A percentile compares a stretch with the other conserved stretches of the same genome.
These are phyloP conservation scores for Lycocerus yunnanus DNA, from an alignment of 2,888 invertebrate species.

Conservation along the genomic window DNA sequence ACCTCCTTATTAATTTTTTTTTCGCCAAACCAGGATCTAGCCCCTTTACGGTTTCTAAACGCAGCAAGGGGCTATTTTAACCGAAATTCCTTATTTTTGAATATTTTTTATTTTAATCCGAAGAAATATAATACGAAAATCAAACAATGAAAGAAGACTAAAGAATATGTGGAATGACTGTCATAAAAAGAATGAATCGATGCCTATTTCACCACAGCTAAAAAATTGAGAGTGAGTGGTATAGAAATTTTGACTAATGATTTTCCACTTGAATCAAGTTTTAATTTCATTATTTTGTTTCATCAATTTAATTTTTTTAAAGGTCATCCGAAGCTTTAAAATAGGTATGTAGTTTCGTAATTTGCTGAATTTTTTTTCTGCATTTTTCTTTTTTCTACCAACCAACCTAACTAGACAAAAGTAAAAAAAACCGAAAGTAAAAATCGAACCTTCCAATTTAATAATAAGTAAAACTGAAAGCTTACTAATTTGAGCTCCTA, in stretches of 20 bases:
- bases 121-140: background rate
- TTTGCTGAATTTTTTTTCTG: background rate
- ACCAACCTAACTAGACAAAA: background rate
- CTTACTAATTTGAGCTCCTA: background rate
- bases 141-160: background rate
- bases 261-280: background rate
- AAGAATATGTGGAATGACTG: background rate
- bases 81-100: background rate
- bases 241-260: background rate
- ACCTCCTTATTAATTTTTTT: background rate
- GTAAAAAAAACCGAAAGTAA: background rate
- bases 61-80: background rate
- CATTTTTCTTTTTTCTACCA: background rate
- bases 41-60: background rate
- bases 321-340: background rate
- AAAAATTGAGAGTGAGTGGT: background rate
- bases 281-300: background rate
- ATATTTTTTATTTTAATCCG: background rate
- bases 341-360: background rate
- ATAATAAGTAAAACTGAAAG: background rate
- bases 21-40: background rate
- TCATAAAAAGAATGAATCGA: background rate
- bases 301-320: background rate
- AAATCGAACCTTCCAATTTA: background rate
- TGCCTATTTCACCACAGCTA: background rate